Evolutionary conservation across 2,888 invertebrate species (phyloP).

Genomic region (Lasioglossum villosulum): DNA sequence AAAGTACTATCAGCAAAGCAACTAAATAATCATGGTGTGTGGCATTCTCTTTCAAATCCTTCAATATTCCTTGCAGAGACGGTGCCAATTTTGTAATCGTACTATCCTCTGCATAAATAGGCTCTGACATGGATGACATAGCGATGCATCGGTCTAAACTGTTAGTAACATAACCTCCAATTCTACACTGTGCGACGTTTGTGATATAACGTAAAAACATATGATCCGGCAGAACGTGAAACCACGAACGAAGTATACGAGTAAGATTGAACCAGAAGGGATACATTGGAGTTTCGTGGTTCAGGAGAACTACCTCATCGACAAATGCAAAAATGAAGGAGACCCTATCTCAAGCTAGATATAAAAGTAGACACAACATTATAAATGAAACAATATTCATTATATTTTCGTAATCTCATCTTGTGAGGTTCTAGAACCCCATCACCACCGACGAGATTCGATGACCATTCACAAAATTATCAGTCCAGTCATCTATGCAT

Average conservation of each 20-base stretch:
- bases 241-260: background rate
- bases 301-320: background rate
- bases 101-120: slow-evolving; percentile 77
- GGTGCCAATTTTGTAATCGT: slow-evolving; percentile 69
- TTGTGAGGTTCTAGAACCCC: background rate
- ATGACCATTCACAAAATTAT: too few relatives aligned
- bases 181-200: background rate
- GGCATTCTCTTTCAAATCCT: slow-evolving; percentile 65
- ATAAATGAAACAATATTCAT: background rate
- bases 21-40: slow-evolving; percentile 77
- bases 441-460: too few relatives aligned
- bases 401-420: background rate
- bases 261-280: background rate
- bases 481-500: too few relatives aligned
- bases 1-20: slow-evolving; percentile 75
- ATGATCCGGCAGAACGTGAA: background rate
- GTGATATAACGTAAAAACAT: background rate
- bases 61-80: slow-evolving; percentile 65
- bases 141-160: background rate
- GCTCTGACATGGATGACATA: slow-evolving; percentile 47
- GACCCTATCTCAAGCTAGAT: background rate
- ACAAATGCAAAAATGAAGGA: background rate
- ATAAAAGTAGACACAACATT: background rate
- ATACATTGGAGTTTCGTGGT: too few relatives aligned
- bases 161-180: slow-evolving; percentile 20